Evolutionary conservation across 2,888 invertebrate genomes (phyloP), one percentile per base, ranked within the genome.

Genomic region (Drosophila mimica): DNA sequence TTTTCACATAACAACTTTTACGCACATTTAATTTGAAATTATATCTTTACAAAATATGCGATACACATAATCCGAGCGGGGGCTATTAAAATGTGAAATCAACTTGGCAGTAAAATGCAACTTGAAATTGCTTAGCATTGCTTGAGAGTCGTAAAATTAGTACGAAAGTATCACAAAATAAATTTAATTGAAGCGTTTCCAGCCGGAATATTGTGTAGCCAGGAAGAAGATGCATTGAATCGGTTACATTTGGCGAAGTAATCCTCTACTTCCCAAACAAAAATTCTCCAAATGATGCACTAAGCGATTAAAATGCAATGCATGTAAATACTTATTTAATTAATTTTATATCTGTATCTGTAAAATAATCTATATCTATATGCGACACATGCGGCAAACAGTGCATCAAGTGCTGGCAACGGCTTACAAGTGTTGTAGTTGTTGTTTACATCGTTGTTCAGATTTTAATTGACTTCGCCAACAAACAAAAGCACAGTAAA

Each of bases 381-480:
- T 66, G 65, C 40, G 66, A 70, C 75, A 78, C 61, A 71, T 74
- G 76, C 70, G 59, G 48, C 63, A 80, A 82, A 76, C 75, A 71
- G 59, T 59, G 77, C 62, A 66, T 74, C 67, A 74, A 76, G 63
- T 72, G 62, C 51, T 40, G 25, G 40, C 63, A 53, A 58, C 58
- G 52, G 75, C 75, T 64, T 70, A 66, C 65, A 74, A 74, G 59
- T 59, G 72, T 70, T 70, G 57, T 43, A 53, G 30, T 61, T 63
- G 75, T 36, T 89, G 88, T 84, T 84, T 89, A 87, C 84, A 89
- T 64, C 70, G 58, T 58, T 82, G 84, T 79, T 81, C 80, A 69
- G 73, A 87, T 82, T 87, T 84, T 89, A 87, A 84, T 84, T 84
- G 84, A 84, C 84, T 84, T 83, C 71, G 77, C 70, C 83, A 86